Percentiles rank a stretch among this genome's conserved stretches.
These are phyloP conservation scores for Rhipidura dahli DNA, from an alignment of 2,113 vertebrate genomes.

Conservation along the genomic window DNA sequence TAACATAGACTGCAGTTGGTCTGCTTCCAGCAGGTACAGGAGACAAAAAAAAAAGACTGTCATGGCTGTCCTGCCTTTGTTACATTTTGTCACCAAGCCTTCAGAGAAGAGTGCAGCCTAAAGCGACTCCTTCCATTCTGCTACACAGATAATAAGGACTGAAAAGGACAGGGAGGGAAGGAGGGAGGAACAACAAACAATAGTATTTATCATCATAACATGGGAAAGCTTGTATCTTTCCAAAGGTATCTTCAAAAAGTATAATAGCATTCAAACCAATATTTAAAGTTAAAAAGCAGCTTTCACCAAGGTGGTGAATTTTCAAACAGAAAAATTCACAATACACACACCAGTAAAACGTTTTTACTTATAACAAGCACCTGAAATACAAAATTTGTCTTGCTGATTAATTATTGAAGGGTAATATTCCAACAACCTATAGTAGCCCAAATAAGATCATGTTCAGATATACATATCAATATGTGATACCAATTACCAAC, in stretches of 20 bases:
- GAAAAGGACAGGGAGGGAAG: background rate
- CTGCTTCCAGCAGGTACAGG: background rate
- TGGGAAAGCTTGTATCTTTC: background rate
- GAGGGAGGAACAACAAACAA: background rate
- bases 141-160: background rate
- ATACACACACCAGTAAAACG: background rate
- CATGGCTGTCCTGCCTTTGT: background rate
- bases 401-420: background rate
- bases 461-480: background rate
- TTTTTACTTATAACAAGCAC: background rate
- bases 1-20: background rate
- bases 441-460: background rate
- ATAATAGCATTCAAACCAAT: background rate
- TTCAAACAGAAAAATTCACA: background rate
- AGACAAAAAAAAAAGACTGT: background rate
- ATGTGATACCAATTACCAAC: background rate
- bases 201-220: background rate
- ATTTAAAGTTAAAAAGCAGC: background rate
- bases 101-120: background rate
- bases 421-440: background rate
- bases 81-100: background rate
- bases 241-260: background rate
- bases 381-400: background rate
- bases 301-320: background rate
- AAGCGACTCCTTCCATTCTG: background rate